Conservation (phyloP, 2,888 invertebrate species). For the Julus scanicus region DNA sequence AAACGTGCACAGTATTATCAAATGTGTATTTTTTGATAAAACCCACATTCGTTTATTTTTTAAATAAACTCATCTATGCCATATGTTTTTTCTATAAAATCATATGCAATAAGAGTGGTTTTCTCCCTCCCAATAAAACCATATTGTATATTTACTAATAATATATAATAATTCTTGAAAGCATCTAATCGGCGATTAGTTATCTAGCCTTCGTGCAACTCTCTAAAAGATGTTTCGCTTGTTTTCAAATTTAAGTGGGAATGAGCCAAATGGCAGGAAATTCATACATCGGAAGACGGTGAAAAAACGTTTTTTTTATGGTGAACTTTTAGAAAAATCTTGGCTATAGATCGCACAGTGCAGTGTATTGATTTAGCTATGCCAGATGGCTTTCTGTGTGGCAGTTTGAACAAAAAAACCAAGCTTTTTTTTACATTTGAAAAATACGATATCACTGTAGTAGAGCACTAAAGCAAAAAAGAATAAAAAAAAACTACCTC, state of each 20-base stretch:
- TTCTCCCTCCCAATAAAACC: no score
- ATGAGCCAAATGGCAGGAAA: not conserved
- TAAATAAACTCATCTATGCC: no score
- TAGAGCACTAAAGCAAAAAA: not conserved
- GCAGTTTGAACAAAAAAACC: not conserved
- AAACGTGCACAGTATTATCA: no score
- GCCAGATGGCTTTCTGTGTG: conserved; percentile 32
- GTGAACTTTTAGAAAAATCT: not conserved
- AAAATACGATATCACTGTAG: not conserved
- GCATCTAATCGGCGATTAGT: not conserved
- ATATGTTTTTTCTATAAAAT: no score
- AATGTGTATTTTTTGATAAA: no score
- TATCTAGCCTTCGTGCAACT: not conserved
- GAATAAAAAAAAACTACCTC: not conserved
- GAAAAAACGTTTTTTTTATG: not conserved
- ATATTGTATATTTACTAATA: no score
- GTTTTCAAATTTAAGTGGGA: not conserved
- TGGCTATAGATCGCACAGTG: not conserved
- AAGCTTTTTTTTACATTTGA: not conserved
- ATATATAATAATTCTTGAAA: no score
- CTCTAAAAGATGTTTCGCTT: not conserved
- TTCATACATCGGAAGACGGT: not conserved
- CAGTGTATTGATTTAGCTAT: not conserved
- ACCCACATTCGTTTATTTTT: no score
- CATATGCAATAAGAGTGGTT: no score